Evolutionary conservation across 2,888 invertebrate genomes (phyloP), one percentile per base, ranked within the genome.

Genomic region (Adelphocoris suturalis): DNA sequence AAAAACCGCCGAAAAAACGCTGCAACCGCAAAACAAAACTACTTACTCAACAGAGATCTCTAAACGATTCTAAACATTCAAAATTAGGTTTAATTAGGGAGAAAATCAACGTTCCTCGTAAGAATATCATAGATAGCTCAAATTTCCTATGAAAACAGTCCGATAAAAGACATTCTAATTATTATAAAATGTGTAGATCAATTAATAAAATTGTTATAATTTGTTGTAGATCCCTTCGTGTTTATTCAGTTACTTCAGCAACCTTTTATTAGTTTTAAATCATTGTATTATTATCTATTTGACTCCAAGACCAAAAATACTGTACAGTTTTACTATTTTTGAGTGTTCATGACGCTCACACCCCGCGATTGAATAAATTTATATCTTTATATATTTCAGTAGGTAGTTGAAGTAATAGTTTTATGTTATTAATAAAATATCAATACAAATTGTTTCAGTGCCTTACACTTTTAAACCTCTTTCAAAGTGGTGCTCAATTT

Each of bases 1-100:
- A 92, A 92, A 91, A 92, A 92, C 19, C 91, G 92, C 14, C 90
- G 92, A 16, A 92, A 92, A 90, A 92, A 92, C 78, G 92, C 92
- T 47, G 91, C 92, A 16, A 91, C 92, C 55, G 92, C 92, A 0
- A 92, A 92, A 90, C 91, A 92, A 78, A 91, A 91, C 87, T 89
- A 80, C 47, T 47, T 89, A 48, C 89, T 89, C 68, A 75, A 88
- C 55, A 48, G 80, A 52, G 88, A 88, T 75, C 52, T 82, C 52
- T 82, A 23, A 82, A 78, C 7, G 12, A 5, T 11, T 12, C 23
- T 5, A 23, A 68, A 68, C 27, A 68, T 23, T 68, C 23, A 19
- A 68, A 12, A 12, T 68, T 23, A 19, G 37, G 37, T 37, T 37
- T 61, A 61, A 19, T 12, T 11, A 68, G 23, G 23, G 23, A 68